Evolutionary conservation across 2,797 vertebrate genomes (phyloP).

Genomic region (Acanthiza pusilla): DNA sequence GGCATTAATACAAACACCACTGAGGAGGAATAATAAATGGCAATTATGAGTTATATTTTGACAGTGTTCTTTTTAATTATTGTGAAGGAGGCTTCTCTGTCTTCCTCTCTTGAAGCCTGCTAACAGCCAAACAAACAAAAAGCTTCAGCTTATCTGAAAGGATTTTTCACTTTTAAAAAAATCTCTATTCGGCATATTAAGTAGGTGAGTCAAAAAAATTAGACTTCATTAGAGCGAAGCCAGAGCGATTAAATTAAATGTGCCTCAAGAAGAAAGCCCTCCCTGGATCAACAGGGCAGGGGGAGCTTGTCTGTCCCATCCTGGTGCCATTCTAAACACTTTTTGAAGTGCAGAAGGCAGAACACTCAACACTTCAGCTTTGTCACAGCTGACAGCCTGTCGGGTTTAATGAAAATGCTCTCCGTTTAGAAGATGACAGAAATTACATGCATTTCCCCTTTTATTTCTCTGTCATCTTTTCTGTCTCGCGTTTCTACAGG

Average conservation of each 20-base stretch:
- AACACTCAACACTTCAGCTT: constrained; percentile 49
- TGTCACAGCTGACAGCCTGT: constrained; percentile 68
- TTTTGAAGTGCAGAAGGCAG: constrained; percentile 19
- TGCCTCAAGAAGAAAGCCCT: constrained; percentile 70
- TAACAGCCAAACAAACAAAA: constrained; percentile 25
- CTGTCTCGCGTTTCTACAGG: neutral
- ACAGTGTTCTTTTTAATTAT: constrained; percentile 28
- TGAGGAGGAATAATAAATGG: constrained; percentile 15
- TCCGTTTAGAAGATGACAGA: constrained; percentile 58
- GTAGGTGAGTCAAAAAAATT: constrained; percentile 70
- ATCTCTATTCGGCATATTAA: constrained; percentile 72
- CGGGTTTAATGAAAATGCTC: constrained; percentile 68
- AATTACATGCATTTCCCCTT: constrained; percentile 46
- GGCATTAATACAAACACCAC: constrained; percentile 32
- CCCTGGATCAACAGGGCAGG: constrained; percentile 52
- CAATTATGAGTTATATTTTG: constrained; percentile 48
- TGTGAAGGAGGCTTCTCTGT: constrained; percentile 8
- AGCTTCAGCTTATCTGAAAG: constrained; percentile 17
- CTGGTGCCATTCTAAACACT: constrained; percentile 12
- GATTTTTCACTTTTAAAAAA: neutral
- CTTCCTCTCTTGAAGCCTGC: neutral
- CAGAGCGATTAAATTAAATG: constrained; percentile 76
- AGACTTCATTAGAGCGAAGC: constrained; percentile 74
- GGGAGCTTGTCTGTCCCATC: neutral
- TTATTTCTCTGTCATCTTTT: constrained; percentile 59